phyloP scores from a whole-genome alignment of 2,113 vertebrate species.

The Chamaetylas fuelleborni region DNA sequence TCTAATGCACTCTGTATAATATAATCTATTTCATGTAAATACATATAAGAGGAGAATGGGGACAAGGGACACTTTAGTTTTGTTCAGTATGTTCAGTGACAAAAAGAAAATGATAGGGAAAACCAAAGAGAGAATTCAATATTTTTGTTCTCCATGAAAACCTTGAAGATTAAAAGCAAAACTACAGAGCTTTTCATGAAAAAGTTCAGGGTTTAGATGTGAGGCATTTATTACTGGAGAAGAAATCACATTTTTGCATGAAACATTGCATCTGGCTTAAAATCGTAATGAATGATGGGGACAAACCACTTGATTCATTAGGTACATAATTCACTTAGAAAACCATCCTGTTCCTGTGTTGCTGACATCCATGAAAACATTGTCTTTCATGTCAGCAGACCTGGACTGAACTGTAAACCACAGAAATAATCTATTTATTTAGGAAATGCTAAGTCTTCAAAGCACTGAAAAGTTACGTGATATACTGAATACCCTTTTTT shows the following conservation, averaged over 20 bases:
- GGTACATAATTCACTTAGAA: not conserved
- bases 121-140: not conserved
- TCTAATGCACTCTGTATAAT: not conserved
- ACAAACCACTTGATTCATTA: constrained; percentile 10
- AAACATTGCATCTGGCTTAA: not conserved
- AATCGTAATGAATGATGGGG: not conserved
- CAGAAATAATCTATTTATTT: not conserved
- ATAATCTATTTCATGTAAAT: not conserved
- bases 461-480: not conserved
- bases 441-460: not conserved
- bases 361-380: constrained; percentile 13
- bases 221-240: not conserved
- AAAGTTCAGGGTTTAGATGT: not conserved
- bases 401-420: not conserved
- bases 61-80: not conserved
- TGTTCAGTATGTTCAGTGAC: not conserved
- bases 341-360: not conserved
- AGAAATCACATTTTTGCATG: not conserved
- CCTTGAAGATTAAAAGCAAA: not conserved
- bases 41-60: not conserved
- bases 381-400: not conserved
- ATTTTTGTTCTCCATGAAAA: not conserved
- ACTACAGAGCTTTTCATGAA: not conserved
- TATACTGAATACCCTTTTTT: not conserved
- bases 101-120: not conserved